Base-by-base conservation (phyloP, 2,113 vertebrate genomes). In the Osmerus mordax region DNA sequence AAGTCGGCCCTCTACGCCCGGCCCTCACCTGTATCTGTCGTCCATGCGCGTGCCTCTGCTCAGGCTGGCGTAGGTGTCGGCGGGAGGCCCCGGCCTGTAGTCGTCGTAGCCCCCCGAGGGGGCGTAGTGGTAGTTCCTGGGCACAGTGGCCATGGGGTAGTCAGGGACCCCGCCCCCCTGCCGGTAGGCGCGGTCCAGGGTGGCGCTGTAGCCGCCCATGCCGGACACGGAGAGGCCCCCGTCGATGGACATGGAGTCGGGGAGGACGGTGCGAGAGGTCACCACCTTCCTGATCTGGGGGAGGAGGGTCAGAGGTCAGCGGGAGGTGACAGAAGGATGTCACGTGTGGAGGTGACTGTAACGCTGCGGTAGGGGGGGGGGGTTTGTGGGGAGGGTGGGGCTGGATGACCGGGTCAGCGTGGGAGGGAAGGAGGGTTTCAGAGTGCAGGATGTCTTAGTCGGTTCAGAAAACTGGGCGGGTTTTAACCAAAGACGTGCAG, bases 61-160 rank as follows among this genome's bases (percentile, higher is more conserved):
- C 80, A 98, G 87, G 76, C 96, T 98, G 67, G 96, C 90, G 0
- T 98, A 98, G 32, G 88, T 91, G 66, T 97, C 95, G 0, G 93
- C 88, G 4, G 92, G 89, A 0, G 93, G 94, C 28, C 77, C 89
- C 4, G 76, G 69, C 1, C 90, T 70, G 72, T 93, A 94, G 0
- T 97, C 95, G 28, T 96, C 94, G 0, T 96, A 97, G 12, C 80
- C 91, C 14, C 83, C 90, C 0, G 87, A 74, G 54, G 95, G 95
- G 14, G 88, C 91, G 32, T 98, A 98, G 90, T 98, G 96, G 89
- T 98, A 98, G 89, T 97, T 97, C 60, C 96, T 93, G 64, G 96
- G 96, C 41, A 98, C 96, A 3, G 96, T 97, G 72, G 94, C 92
- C 0, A 95, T 98, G 74, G 94, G 94, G 76, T 95, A 97, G 83